Evolutionary conservation across 2,888 invertebrate genomes (phyloP), one percentile per base, ranked within the genome.

Genomic region (Orthonevra nobilis): DNA sequence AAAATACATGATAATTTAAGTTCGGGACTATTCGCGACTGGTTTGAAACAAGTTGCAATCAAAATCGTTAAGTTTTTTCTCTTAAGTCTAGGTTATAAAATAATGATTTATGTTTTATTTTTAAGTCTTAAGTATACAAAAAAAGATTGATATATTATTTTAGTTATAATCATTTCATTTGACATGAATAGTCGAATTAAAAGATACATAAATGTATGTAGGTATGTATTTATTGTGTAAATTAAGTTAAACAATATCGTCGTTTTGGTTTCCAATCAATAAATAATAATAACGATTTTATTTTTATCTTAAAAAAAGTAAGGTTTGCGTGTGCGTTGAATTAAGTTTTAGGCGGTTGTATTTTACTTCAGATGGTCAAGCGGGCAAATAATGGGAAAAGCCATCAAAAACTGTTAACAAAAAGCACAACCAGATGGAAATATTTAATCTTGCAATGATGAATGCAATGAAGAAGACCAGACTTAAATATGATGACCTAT

Each of bases 261-360:
- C 26, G 68, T 48, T 69, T 69, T 68, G 56, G 56, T 68, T 58
- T 28, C n/a, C 20, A 48, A 17, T 32, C 26, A 28, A 14, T 58
- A 42, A 58, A 42, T 20, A 17, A 14, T n/a, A n/a, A n/a, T n/a
- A n/a, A n/a, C n/a, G n/a, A n/a, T n/a, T n/a, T n/a, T n/a, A n/a
- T n/a, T n/a, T n/a, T n/a, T n/a, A n/a, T n/a, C n/a, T n/a, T n/a
- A n/a, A n/a, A n/a, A 40, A 23, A 36, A 19, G 38, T 32, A 42
- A 60, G 54, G 50, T 52, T 48, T 69, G 36, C 26, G 32, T 77
- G 77, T 70, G 77, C 77, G 77, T 60, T 70, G 52, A 52, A 19
- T 64, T 64, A 44, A 68, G 58, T 70, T 52, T 52, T 40, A 58
- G 42, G 36, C 50, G 48, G 23, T 36, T 23, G 9, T 12, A 52